These are phyloP conservation scores for Steinernema carpocapsae DNA, from an alignment of 2,888 invertebrate species.

Conservation along the genomic window DNA sequence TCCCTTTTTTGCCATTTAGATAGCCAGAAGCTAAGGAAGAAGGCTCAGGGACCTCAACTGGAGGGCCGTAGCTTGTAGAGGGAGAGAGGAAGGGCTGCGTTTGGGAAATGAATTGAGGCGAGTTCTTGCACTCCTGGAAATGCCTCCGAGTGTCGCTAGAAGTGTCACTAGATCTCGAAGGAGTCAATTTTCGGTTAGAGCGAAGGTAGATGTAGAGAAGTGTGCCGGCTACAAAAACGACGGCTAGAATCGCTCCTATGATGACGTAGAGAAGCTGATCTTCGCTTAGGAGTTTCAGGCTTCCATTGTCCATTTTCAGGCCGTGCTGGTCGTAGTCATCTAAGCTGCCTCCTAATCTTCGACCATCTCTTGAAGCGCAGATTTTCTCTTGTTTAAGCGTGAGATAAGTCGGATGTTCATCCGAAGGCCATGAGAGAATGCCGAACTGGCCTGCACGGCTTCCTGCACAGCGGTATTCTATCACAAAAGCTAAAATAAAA, in stretches of 20 bases:
- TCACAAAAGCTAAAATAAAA: slow-evolving; percentile 54
- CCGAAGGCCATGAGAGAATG: slow-evolving; percentile 51
- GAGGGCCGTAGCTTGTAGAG: slow-evolving; percentile 2
- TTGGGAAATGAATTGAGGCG: background rate
- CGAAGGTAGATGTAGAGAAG: slow-evolving; percentile 27
- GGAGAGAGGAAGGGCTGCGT: background rate
- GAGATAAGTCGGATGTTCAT: slow-evolving; percentile 48
- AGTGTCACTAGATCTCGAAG: background rate
- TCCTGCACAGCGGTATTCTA: slow-evolving; percentile 66
- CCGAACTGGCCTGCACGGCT: slow-evolving; percentile 65
- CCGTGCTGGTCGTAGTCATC: slow-evolving; percentile 28
- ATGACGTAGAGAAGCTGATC: slow-evolving; percentile 34
- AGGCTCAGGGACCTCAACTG: slow-evolving; percentile 22
- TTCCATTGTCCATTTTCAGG: slow-evolving; percentile 9
- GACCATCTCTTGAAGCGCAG: slow-evolving; percentile 50
- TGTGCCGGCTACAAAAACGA: slow-evolving; percentile 6
- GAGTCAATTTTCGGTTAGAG: background rate
- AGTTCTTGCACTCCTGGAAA: background rate
- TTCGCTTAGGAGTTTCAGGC: background rate
- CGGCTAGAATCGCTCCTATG: slow-evolving; percentile 4
- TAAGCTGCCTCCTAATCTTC: slow-evolving; percentile 43
- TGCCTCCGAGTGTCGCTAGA: background rate
- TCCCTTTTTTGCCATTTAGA: slow-evolving; percentile 38
- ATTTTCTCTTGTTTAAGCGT: slow-evolving; percentile 57
- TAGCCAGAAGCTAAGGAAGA: background rate